Evolutionary conservation across 2,113 vertebrate genomes (phyloP).

Genomic region (Sinocyclocheilus rhinocerous): DNA sequence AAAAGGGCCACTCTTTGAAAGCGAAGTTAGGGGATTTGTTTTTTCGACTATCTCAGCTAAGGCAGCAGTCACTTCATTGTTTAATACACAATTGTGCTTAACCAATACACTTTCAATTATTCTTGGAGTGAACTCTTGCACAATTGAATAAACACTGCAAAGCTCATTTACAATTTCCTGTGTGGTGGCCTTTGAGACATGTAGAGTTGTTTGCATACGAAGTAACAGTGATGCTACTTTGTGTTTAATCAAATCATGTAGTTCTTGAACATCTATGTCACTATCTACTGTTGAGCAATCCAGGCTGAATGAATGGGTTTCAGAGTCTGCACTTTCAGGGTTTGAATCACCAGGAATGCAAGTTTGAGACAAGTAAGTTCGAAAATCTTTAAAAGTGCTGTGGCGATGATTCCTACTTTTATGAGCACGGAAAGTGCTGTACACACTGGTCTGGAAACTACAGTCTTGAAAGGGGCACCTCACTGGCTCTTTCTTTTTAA

Average conservation of each 20-base stretch:
- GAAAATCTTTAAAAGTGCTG: neutral
- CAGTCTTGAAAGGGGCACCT: too few species aligned
- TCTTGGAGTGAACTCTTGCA: constrained; percentile 5
- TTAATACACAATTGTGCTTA: constrained; percentile 16
- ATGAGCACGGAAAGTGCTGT: too few species aligned
- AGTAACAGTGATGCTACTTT: neutral
- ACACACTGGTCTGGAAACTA: too few species aligned
- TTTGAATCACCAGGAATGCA: neutral
- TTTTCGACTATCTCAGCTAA: constrained; percentile 13
- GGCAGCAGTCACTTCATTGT: neutral
- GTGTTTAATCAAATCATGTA: neutral
- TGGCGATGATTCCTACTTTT: too few species aligned
- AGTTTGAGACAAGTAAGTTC: neutral
- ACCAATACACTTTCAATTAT: constrained; percentile 11
- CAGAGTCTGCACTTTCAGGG: neutral
- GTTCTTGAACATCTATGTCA: neutral
- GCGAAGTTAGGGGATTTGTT: neutral
- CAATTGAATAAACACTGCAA: neutral
- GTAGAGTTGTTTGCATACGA: neutral
- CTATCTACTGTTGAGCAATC: constrained; percentile 3
- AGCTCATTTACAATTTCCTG: constrained; percentile 1
- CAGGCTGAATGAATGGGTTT: neutral
- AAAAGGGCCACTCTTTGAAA: constrained; percentile 19
- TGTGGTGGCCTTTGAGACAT: neutral
- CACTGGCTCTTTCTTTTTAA: neutral